Evolutionary conservation across 2,797 vertebrate species (phyloP).

Genomic region (Mus minutoides): DNA sequence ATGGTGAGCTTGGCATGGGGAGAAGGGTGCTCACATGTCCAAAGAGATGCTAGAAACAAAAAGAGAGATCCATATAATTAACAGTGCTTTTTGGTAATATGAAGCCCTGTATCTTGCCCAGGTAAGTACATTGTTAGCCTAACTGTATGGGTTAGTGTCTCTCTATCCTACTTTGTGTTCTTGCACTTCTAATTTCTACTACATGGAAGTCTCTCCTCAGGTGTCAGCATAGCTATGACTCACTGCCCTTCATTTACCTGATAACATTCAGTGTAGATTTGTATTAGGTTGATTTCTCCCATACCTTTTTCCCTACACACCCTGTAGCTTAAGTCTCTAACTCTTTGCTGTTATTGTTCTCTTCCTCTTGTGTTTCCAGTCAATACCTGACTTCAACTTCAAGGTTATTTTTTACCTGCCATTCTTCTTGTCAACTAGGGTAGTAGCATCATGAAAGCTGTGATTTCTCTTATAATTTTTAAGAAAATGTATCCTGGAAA

Average conservation of each 20-base stretch:
- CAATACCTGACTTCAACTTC: no score
- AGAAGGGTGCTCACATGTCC: not conserved
- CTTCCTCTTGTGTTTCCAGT: no score
- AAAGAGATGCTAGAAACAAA: not conserved
- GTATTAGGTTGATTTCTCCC: not conserved
- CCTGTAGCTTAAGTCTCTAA: no score
- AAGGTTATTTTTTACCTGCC: no score
- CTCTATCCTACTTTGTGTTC: not conserved
- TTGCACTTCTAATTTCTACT: not conserved
- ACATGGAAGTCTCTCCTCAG: not conserved
- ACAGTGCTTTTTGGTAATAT: not conserved
- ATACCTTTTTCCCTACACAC: not conserved
- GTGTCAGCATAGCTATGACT: not conserved
- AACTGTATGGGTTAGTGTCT: not conserved
- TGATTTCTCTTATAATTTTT: no score
- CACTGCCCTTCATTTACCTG: not conserved
- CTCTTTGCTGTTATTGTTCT: no score
- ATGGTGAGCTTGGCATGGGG: not conserved
- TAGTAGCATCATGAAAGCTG: no score
- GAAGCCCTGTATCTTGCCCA: no score
- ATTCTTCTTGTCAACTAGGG: no score
- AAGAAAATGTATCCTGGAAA: no score
- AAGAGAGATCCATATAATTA: not conserved
- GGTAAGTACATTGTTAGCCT: not conserved
- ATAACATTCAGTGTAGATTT: not conserved